These are phyloP conservation scores for Pangasius larnaudii DNA, from an alignment of 2,797 vertebrate species.

Conservation along the genomic window DNA sequence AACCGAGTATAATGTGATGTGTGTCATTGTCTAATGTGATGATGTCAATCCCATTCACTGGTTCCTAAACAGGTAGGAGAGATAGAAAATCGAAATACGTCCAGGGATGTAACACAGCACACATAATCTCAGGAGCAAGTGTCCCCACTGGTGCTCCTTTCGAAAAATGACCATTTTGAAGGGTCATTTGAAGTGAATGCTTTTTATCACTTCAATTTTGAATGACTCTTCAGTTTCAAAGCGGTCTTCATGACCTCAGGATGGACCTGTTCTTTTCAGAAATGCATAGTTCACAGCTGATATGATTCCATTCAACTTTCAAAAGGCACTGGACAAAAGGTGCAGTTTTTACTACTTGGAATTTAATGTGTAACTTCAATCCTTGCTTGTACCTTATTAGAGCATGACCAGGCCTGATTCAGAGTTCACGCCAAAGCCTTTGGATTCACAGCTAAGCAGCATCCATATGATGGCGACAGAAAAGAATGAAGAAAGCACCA, in stretches of 20 bases:
- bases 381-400: slow-evolving; percentile 44
- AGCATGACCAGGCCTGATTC: slow-evolving; percentile 55
- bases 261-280: neutral
- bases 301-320: neutral
- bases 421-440: slow-evolving; percentile 69
- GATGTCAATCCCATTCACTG: neutral
- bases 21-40: neutral
- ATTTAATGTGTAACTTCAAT: neutral
- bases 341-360: neutral
- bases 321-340: neutral
- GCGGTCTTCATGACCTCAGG: neutral
- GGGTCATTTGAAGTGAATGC: neutral
- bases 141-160: neutral
- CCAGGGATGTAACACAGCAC: neutral
- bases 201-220: neutral
- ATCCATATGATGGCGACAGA: slow-evolving; percentile 68
- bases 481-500: slow-evolving; percentile 64
- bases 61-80: neutral
- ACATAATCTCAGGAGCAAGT: neutral
- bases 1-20: neutral
- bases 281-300: neutral
- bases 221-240: neutral
- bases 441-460: slow-evolving; percentile 75
- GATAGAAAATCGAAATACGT: neutral
- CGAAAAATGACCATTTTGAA: neutral